These are phyloP conservation scores for Sebastes iracundus DNA, from an alignment of 2,797 vertebrate genomes.

Conservation along the genomic window DNA sequence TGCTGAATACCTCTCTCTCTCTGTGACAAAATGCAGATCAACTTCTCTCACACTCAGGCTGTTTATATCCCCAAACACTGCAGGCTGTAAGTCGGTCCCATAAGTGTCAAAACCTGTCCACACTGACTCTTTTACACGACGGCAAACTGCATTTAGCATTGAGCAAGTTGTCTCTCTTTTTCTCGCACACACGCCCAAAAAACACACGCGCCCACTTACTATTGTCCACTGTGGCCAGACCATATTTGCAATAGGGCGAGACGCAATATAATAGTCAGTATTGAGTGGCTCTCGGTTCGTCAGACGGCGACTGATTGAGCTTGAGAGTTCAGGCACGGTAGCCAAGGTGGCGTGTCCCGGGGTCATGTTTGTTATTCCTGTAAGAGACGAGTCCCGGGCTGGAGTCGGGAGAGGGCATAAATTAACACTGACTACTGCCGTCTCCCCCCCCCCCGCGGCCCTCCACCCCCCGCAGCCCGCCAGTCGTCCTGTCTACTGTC, in stretches of 20 bases:
- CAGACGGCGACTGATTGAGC: slow-evolving; percentile 73
- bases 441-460: not conserved
- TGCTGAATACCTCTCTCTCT: slow-evolving; percentile 61
- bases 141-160: slow-evolving; percentile 60
- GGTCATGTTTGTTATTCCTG: slow-evolving; percentile 86
- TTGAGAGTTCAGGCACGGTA: slow-evolving; percentile 80
- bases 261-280: slow-evolving; percentile 76
- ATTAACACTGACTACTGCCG: slow-evolving; percentile 78
- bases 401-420: slow-evolving; percentile 79
- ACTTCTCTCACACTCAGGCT: slow-evolving; percentile 70
- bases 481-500: slow-evolving; percentile 73
- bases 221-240: slow-evolving; percentile 70
- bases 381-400: slow-evolving; percentile 74
- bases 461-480: slow-evolving; percentile 34
- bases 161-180: slow-evolving; percentile 51
- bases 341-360: slow-evolving; percentile 77
- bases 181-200: slow-evolving; percentile 27
- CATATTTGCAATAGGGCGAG: slow-evolving; percentile 47
- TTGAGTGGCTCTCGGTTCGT: slow-evolving; percentile 70
- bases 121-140: slow-evolving; percentile 63
- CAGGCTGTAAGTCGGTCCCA: slow-evolving; percentile 64
- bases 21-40: slow-evolving; percentile 79
- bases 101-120: slow-evolving; percentile 76
- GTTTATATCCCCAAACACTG: slow-evolving; percentile 75
- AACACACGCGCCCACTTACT: slow-evolving; percentile 68